Percentiles rank a stretch among this genome's conserved stretches.
Conservation (phyloP, 2,113 vertebrate species). For the Mirza zaza region DNA sequence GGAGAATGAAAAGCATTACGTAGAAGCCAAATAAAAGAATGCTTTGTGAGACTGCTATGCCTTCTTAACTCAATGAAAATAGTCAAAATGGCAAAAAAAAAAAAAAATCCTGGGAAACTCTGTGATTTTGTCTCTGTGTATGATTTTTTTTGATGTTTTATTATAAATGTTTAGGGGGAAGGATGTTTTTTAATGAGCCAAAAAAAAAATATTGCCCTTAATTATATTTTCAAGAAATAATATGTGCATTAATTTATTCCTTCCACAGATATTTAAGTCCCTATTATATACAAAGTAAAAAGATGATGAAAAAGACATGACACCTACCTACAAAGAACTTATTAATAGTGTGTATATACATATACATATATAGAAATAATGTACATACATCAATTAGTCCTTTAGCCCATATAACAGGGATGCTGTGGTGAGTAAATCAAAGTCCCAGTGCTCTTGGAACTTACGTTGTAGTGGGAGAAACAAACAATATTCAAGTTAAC, state of each 20-base stretch:
- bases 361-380: background rate
- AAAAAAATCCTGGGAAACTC: conserved; percentile 29
- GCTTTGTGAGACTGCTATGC: background rate
- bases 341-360: background rate
- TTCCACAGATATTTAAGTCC: background rate
- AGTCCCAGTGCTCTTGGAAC: background rate
- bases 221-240: conserved; percentile 44
- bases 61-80: background rate
- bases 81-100: background rate
- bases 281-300: background rate
- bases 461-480: background rate
- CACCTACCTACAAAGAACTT: background rate
- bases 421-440: background rate
- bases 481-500: background rate
- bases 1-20: background rate
- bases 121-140: background rate
- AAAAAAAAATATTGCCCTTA: background rate
- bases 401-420: background rate
- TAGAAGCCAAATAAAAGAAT: background rate
- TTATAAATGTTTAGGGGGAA: background rate
- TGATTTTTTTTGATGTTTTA: background rate
- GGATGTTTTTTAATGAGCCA: conserved; percentile 19
- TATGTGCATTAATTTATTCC: background rate
- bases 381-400: background rate
- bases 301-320: background rate